Percentiles rank a stretch among this genome's conserved stretches.
These are phyloP conservation scores for Marasmarcha lunaedactyla DNA, from an alignment of 2,888 invertebrate genomes.

Conservation along the genomic window DNA sequence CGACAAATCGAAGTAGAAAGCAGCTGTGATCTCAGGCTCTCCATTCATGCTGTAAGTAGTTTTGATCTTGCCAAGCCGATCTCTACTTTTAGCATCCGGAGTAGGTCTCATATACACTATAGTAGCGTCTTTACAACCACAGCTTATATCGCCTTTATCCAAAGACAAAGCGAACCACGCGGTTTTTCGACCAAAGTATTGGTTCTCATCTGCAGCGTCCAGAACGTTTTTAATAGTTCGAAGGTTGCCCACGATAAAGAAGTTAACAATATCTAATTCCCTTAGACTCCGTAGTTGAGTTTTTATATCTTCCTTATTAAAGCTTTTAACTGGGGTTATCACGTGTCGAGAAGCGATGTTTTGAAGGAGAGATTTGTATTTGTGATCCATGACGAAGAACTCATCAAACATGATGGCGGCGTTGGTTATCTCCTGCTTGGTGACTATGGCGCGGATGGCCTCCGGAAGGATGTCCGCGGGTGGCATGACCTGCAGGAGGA, in stretches of 20 bases:
- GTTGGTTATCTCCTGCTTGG: slow-evolving; percentile 88
- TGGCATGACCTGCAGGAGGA: slow-evolving; percentile 85
- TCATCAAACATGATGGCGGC: slow-evolving; percentile 93
- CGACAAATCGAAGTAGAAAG: slow-evolving; percentile 90
- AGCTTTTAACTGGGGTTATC: slow-evolving; percentile 75
- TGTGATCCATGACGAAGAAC: slow-evolving; percentile 92
- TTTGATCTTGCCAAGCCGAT: slow-evolving; percentile 76
- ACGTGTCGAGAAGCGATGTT: slow-evolving; percentile 93
- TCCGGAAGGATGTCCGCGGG: slow-evolving; percentile 89
- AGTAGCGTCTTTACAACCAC: slow-evolving; percentile 82
- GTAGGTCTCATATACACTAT: slow-evolving; percentile 81
- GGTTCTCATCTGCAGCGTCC: slow-evolving; percentile 77
- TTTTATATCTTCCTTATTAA: slow-evolving; percentile 72
- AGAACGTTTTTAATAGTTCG: slow-evolving; percentile 78
- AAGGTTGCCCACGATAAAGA: slow-evolving; percentile 84
- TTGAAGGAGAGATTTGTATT: slow-evolving; percentile 89
- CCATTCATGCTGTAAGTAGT: slow-evolving; percentile 79
- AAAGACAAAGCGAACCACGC: slow-evolving; percentile 90
- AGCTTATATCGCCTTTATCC: slow-evolving; percentile 79
- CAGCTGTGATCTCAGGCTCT: slow-evolving; percentile 81
- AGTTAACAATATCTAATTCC: slow-evolving; percentile 89
- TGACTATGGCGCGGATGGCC: slow-evolving; percentile 83
- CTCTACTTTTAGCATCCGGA: slow-evolving; percentile 75
- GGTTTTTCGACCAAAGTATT: slow-evolving; percentile 85
- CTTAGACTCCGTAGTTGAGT: slow-evolving; percentile 79